phyloP scores from a whole-genome alignment of 2,888 invertebrate genomes.

The Synanthedon myopaeformis region DNA sequence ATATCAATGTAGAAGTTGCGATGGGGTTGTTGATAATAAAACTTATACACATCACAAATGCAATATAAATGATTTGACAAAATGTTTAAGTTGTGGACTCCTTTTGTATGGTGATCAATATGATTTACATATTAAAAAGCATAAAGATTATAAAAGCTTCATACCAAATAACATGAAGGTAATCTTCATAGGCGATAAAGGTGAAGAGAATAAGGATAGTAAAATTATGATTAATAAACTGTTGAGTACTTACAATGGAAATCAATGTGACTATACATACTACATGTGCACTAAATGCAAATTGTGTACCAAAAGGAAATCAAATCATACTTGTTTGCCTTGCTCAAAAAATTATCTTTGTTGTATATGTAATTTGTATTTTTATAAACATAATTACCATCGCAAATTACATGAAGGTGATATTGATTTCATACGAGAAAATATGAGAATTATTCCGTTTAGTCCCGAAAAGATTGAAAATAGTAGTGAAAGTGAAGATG shows the following conservation, averaged over 20 bases:
- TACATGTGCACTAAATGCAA: slow-evolving; percentile 37
- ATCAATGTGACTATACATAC: slow-evolving; percentile 34
- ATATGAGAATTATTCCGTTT: slow-evolving; percentile 28
- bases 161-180: slow-evolving; percentile 32
- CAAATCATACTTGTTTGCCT: slow-evolving; percentile 29
- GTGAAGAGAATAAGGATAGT: slow-evolving; percentile 2
- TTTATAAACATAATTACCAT: slow-evolving; percentile 28
- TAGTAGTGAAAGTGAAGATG: slow-evolving; percentile 1
- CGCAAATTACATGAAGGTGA: slow-evolving; percentile 29
- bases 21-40: slow-evolving; percentile 26
- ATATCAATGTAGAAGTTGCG: slow-evolving; percentile 44
- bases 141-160: slow-evolving; percentile 26
- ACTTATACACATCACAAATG: slow-evolving; percentile 24
- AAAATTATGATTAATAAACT: neutral
- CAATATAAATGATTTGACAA: slow-evolving; percentile 17
- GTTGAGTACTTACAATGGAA: slow-evolving; percentile 25
- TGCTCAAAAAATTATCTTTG: slow-evolving; percentile 24
- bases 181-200: slow-evolving; percentile 28
- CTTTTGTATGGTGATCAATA: slow-evolving; percentile 22
- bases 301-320: slow-evolving; percentile 22
- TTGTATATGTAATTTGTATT: slow-evolving; percentile 29
- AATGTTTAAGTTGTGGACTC: slow-evolving; percentile 36
- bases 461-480: slow-evolving; percentile 6
- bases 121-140: slow-evolving; percentile 29
- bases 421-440: slow-evolving; percentile 26